phyloP scores from a whole-genome alignment of 2,888 invertebrate species.

The Deladenus siricidicola region DNA sequence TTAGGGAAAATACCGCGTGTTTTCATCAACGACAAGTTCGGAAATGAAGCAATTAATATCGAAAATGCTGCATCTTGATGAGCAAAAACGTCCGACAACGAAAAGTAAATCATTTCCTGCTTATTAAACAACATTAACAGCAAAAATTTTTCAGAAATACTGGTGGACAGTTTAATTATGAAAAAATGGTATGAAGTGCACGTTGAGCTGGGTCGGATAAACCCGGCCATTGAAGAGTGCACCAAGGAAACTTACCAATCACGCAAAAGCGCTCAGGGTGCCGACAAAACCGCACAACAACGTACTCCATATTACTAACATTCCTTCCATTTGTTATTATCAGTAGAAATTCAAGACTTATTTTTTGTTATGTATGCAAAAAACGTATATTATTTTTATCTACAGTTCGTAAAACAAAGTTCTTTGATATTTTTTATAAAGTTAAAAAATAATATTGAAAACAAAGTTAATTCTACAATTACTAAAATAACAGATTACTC shows the following conservation, averaged over 20 bases:
- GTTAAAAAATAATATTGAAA: no score
- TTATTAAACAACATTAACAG: no score
- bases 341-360: no score
- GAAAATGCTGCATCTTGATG: constrained; percentile 13
- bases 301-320: no score
- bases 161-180: constrained; percentile 9
- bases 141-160: constrained; percentile 12
- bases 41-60: constrained; percentile 14
- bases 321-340: no score
- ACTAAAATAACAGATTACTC: no score
- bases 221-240: constrained; percentile 6
- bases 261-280: background rate
- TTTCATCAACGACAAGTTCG: constrained; percentile 11
- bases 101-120: constrained; percentile 10
- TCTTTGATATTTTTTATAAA: no score
- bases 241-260: constrained; percentile 6
- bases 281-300: no score
- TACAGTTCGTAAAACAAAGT: no score
- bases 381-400: no score
- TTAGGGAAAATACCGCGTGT: constrained; percentile 15
- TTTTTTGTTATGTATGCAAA: no score
- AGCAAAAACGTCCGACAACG: constrained; percentile 11
- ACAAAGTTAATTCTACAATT: no score
- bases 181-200: constrained; percentile 20
- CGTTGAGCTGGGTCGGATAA: constrained; percentile 7